Percentiles rank a stretch among this genome's conserved stretches.
Conservation (phyloP, 2,888 invertebrate genomes). For the Drosophila prolongata region DNA sequence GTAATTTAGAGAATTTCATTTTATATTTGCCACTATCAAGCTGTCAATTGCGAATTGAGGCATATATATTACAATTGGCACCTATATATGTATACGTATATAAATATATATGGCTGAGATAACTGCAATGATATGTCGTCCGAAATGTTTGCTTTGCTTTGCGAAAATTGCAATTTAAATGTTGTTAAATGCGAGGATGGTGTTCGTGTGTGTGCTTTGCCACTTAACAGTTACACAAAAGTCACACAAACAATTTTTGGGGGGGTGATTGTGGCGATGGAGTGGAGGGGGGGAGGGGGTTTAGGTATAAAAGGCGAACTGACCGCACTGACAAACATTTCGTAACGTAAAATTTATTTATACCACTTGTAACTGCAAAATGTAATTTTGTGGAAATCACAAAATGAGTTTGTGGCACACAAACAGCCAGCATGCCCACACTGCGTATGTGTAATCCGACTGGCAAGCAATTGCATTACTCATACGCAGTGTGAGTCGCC, state of each 20-base stretch:
- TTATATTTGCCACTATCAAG: slow-evolving; percentile 10
- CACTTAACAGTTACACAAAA: slow-evolving; percentile 22
- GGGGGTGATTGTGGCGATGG: background rate
- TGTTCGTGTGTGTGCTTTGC: slow-evolving; percentile 22
- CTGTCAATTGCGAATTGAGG: slow-evolving; percentile 10
- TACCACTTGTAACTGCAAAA: slow-evolving; percentile 59
- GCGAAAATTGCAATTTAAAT: slow-evolving; percentile 60
- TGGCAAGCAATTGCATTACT: slow-evolving; percentile 39
- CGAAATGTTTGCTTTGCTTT: slow-evolving; percentile 30
- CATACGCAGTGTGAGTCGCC: slow-evolving; percentile 44
- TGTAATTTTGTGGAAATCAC: slow-evolving; percentile 53
- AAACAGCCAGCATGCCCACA: background rate
- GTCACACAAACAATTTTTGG: slow-evolving; percentile 5
- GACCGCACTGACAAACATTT: slow-evolving; percentile 37
- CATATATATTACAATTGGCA: slow-evolving; percentile 16
- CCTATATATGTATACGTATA: background rate
- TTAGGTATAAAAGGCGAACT: background rate
- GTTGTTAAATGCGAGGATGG: slow-evolving; percentile 25
- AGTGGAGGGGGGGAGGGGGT: too few relatives aligned
- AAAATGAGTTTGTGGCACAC: slow-evolving; percentile 24
- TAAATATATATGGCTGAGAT: slow-evolving; percentile 2
- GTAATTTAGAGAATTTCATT: slow-evolving; percentile 14
- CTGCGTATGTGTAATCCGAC: slow-evolving; percentile 3
- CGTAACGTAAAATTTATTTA: slow-evolving; percentile 49
- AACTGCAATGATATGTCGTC: slow-evolving; percentile 12